phyloP scores from a whole-genome alignment of 2,888 invertebrate genomes.

The Camponotus fellah region DNA sequence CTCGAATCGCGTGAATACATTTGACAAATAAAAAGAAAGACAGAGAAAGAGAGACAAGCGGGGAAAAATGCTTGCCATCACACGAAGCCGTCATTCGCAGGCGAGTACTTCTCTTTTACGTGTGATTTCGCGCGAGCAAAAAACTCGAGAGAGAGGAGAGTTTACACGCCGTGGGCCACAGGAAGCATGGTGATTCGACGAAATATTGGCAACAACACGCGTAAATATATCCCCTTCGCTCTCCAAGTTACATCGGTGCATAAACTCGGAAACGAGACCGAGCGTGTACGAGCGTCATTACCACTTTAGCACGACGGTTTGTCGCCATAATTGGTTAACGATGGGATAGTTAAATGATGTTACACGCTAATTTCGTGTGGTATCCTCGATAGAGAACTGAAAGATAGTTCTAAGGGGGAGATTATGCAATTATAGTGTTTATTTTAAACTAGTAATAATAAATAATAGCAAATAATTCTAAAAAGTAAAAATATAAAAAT shows the following conservation, averaged over 20 bases:
- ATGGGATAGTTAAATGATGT: slow-evolving; percentile 31
- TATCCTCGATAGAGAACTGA: slow-evolving; percentile 2
- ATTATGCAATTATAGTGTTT: slow-evolving; percentile 22
- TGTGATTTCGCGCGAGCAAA: slow-evolving; percentile 51
- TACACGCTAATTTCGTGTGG: slow-evolving; percentile 29
- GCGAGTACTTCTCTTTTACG: slow-evolving; percentile 46
- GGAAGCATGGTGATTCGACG: slow-evolving; percentile 30
- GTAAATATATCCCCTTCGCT: slow-evolving; percentile 10
- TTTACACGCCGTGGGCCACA: slow-evolving; percentile 20
- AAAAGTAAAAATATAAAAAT: too few relatives aligned
- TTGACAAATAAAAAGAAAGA: slow-evolving; percentile 45
- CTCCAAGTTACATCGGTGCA: slow-evolving; percentile 9
- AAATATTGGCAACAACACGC: slow-evolving; percentile 39
- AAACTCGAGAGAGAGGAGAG: slow-evolving; percentile 32
- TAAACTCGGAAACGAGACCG: slow-evolving; percentile 34
- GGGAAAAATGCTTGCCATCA: slow-evolving; percentile 59
- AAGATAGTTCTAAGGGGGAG: slow-evolving; percentile 2
- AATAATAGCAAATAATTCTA: not conserved
- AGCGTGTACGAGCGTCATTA: slow-evolving; percentile 23
- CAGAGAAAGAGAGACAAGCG: slow-evolving; percentile 38
- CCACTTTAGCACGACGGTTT: slow-evolving; percentile 37
- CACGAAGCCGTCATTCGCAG: slow-evolving; percentile 61
- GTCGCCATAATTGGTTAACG: slow-evolving; percentile 49
- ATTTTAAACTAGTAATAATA: slow-evolving; percentile 26
- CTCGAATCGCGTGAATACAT: slow-evolving; percentile 69